Base-by-base conservation (phyloP, 1,140 invertebrate species). In the Galleria mellonella region DNA sequence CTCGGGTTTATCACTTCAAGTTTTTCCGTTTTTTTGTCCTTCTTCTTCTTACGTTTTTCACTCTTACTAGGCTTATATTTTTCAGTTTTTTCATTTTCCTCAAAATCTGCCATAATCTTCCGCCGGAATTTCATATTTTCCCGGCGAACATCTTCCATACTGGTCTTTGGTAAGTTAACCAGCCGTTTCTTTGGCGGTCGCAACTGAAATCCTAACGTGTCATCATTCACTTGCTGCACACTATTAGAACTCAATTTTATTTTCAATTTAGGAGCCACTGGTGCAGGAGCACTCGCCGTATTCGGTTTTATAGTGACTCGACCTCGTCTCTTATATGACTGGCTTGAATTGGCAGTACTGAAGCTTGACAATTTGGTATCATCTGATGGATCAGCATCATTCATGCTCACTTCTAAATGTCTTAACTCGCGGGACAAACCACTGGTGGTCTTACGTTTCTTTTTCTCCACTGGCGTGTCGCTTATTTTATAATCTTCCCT, bases 91-190 rank as follows among this genome's bases (percentile, higher is more conserved):
- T 93, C 72, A 17, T 63, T 65, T 23, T 82, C 74, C 38, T 92
- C 91, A 57, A 95, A 96, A 61, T 92, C 92, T 7, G 93, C 92
- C 91, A 94, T 94, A 0, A 95, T 90, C 88, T 90, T 91, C 35
- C 92, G 89, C n/a, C 95, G 88, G 73, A 90, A 96, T 63, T 95
- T 95, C 94, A 97, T 96, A 52, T 92, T 95, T 55, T 96, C 94
- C 4, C 93, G 88, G 47, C 91, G 92, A 4, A 96, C 76, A 51
- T 96, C 94, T 71, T 93, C 61, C 92, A 91, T 42, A 87, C 70
- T 73, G 0, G 92, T 92, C 42, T 88, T 90, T 13, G 87, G 89
- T 31, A 91, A 89, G 53, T 87, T 89, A 29, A 89, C 88, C 27
- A 93, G 63, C 4, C 94, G 89, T 58, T 96, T 96, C 79, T 96